These are phyloP conservation scores for Tetramorium simillimum DNA, from an alignment of 1,140 invertebrate genomes.

Conservation along the genomic window DNA sequence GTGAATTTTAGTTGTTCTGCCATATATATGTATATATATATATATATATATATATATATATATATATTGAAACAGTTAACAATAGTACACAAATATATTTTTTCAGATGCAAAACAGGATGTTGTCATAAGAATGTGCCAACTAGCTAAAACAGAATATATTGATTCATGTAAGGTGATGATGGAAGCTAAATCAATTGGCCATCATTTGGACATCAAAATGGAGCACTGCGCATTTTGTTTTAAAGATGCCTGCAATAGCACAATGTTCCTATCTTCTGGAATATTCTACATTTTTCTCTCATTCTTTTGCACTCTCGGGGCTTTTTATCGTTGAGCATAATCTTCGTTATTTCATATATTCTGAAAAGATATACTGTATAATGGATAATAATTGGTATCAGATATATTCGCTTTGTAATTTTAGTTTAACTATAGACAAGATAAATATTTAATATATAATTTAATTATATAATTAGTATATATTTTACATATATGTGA, in stretches of 20 bases:
- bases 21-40: no score
- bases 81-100: neutral
- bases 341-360: slow-evolving; percentile 45
- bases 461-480: neutral
- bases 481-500: neutral
- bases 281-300: slow-evolving; percentile 66
- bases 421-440: neutral
- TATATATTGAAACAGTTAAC: neutral
- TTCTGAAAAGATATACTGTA: neutral
- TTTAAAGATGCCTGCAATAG: slow-evolving; percentile 77
- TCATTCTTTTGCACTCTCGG: slow-evolving; percentile 63
- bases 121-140: slow-evolving; percentile 79
- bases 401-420: neutral
- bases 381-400: neutral
- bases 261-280: slow-evolving; percentile 44
- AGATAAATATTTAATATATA: neutral
- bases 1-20: no score
- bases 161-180: slow-evolving; percentile 75
- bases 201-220: neutral
- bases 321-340: slow-evolving; percentile 59
- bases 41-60: no score
- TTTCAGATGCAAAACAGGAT: slow-evolving; percentile 54
- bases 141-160: slow-evolving; percentile 70
- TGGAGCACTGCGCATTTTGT: slow-evolving; percentile 75
- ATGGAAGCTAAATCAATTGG: slow-evolving; percentile 59